Evolutionary conservation across 2,797 vertebrate genomes (phyloP), one percentile per base, ranked within the genome.

Genomic region (Pagetopsis macropterus): DNA sequence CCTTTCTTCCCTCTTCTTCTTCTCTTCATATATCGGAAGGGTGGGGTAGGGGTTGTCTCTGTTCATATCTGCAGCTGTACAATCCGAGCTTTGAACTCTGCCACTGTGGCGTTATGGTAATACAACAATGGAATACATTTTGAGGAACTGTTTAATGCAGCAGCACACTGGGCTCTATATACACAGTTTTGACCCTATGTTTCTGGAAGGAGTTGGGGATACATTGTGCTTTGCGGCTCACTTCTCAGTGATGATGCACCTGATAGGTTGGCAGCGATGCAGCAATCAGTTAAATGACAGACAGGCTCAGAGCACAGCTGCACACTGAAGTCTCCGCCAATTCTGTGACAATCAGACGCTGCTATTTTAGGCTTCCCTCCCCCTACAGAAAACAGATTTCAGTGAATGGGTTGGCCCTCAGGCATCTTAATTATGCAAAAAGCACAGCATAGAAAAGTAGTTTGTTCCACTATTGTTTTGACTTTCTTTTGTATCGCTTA

Each of bases 271-370:
- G 90, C 91, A 89, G 90, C 89, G 84, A 37, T 75, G 82, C 87
- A 71, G 89, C 93, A 93, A 94, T 94, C 94, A 93, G 92, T 92
- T 92, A 91, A 93, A 94, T 93, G 93, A 94, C 92, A 91, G 94
- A 93, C 88, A 91, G 90, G 87, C 93, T 91, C 89, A 81, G 91
- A 92, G 91, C 91, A 91, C 94, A 94, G 94, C 94, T 94, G 94
- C 93, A 93, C 89, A 76, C 88, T 84, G 88, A 89, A 90, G 90
- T 85, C 92, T 90, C 85, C 94, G 93, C 93, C 93, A 94, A 94
- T 94, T 94, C 91, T 91, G 88, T 91, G 92, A 94, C 93, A 95
- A 95, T 95, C 93, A 94, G 92, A 92, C 87, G 87, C 88, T 91
- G 92, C 93, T 95, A 94, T 95, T 95, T 94, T 93, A 93, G 90